phyloP scores from a whole-genome alignment of 2,113 vertebrate species.

The Aix galericulata region DNA sequence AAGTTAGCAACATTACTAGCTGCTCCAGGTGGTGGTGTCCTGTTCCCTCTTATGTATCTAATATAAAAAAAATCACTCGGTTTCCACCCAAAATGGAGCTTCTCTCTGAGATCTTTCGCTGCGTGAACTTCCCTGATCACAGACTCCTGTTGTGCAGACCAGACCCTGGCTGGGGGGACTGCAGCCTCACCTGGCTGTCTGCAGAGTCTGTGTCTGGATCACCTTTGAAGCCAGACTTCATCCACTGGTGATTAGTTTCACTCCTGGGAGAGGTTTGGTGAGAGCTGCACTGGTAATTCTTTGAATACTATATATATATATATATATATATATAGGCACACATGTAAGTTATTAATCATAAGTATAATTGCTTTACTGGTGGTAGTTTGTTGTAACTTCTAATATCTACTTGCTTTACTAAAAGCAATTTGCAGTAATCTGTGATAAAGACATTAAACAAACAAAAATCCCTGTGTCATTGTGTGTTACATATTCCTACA shows the following conservation, averaged over 20 bases:
- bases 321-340: background rate
- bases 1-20: background rate
- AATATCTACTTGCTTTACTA: background rate
- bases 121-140: accelerated
- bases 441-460: background rate
- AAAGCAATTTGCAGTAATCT: background rate
- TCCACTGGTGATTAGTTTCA: background rate
- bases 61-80: background rate
- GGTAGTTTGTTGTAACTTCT: background rate
- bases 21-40: background rate
- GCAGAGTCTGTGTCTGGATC: accelerated
- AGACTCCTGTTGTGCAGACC: background rate
- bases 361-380: background rate
- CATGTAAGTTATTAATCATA: background rate
- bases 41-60: background rate
- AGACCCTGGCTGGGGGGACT: background rate
- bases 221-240: background rate
- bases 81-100: background rate
- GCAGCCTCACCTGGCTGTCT: background rate
- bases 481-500: background rate
- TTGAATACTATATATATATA: background rate
- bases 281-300: background rate
- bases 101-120: background rate
- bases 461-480: background rate
- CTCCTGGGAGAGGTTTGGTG: background rate